Evolutionary conservation across 2,113 vertebrate genomes (phyloP).

Genomic region (Speoplatyrhinus poulsoni): DNA sequence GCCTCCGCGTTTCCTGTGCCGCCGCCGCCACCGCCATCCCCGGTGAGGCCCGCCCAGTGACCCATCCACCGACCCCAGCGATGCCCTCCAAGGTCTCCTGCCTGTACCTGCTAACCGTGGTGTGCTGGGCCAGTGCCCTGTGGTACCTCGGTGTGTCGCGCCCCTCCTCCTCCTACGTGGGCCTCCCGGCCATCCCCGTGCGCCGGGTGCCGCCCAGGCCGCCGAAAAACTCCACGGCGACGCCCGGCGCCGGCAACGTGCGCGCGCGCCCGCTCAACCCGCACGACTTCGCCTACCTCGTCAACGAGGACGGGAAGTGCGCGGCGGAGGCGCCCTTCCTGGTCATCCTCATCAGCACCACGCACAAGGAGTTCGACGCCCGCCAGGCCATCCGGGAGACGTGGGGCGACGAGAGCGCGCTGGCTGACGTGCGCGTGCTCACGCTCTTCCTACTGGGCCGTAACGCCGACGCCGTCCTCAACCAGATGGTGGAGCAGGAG

Average conservation of each 20-base stretch:
- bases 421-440: conserved; percentile 87
- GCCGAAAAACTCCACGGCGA: conserved; percentile 78
- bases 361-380: conserved; percentile 98
- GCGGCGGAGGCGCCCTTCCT: conserved; percentile 87
- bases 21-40: conserved; percentile 42
- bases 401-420: conserved; percentile 94
- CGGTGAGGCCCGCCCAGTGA: conserved; percentile 55
- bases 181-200: conserved; percentile 81
- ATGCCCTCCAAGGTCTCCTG: conserved; percentile 99
- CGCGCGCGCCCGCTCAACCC: conserved; percentile 95
- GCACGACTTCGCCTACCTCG: conserved; percentile 91
- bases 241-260: conserved; percentile 92
- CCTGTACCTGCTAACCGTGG: conserved; percentile 93
- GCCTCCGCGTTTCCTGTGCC: conserved; percentile 42
- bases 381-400: conserved; percentile 97
- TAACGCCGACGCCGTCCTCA: conserved; percentile 88
- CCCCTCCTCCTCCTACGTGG: conserved; percentile 87
- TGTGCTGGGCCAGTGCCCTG: conserved; percentile 97
- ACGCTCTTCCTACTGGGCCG: conserved; percentile 93
- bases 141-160: conserved; percentile 96
- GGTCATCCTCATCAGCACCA: conserved; percentile 97
- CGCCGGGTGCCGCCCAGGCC: conserved; percentile 73
- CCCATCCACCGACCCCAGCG: conserved; percentile 43
- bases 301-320: conserved; percentile 94
- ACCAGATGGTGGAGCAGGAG: conserved; percentile 98